Evolutionary conservation across 92 coral and sea anemone genomes (phyloP).

Genomic region (Phymanthus crucifer): DNA sequence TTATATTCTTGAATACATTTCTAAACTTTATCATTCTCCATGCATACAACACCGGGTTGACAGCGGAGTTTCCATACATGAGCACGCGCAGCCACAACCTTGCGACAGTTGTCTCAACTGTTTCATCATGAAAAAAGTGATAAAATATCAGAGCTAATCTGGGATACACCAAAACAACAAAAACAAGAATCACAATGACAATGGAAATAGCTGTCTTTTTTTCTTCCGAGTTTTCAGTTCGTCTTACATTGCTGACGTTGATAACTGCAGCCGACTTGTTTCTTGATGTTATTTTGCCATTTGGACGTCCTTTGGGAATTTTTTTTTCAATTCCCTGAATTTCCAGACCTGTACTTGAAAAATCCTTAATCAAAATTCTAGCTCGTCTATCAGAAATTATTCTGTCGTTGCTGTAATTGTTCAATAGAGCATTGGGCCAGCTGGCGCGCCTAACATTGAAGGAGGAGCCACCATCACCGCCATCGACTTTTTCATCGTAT

Average conservation of each 20-base stretch:
- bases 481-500: neutral
- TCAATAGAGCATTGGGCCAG: neutral
- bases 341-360: neutral
- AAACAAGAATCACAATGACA: slow-evolving; percentile 56
- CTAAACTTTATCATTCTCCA: slow-evolving; percentile 30
- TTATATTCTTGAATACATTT: slow-evolving; percentile 6
- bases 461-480: too few relatives aligned
- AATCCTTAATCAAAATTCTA: neutral
- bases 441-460: neutral
- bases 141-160: slow-evolving; percentile 51
- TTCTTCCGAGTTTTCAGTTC: slow-evolving; percentile 26
- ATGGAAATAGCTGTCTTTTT: slow-evolving; percentile 59
- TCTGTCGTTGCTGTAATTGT: neutral
- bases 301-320: neutral
- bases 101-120: neutral
- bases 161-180: slow-evolving; percentile 65
- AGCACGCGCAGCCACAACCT: slow-evolving; percentile 65
- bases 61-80: slow-evolving; percentile 58
- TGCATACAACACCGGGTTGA: slow-evolving; percentile 63
- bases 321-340: too few relatives aligned
- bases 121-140: slow-evolving; percentile 26
- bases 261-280: neutral
- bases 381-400: too few relatives aligned
- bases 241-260: neutral
- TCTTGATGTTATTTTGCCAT: neutral